phyloP scores from a whole-genome alignment of 2,888 invertebrate species.

The Unio delphinus region DNA sequence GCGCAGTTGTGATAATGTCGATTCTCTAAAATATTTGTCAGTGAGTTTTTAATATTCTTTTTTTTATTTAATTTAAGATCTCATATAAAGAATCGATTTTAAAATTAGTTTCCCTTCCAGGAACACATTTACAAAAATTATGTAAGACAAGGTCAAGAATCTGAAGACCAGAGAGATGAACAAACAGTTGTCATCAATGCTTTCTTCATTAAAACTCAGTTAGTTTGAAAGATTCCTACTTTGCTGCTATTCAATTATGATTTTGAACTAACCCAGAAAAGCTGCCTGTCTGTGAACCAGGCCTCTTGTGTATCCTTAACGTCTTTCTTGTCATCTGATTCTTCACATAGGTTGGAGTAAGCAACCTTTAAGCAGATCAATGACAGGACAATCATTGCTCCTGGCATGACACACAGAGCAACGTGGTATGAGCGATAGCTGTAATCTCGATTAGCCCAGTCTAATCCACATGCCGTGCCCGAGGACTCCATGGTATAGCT shows the following conservation, averaged over 20 bases:
- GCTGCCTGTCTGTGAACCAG: slow-evolving; percentile 40
- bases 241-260: neutral
- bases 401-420: slow-evolving; percentile 13
- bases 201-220: too few relatives aligned
- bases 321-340: slow-evolving; percentile 5
- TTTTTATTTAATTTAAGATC: too few relatives aligned
- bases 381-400: slow-evolving; percentile 16
- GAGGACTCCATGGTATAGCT: slow-evolving; percentile 38
- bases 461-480: slow-evolving; percentile 38
- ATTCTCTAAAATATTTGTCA: too few relatives aligned
- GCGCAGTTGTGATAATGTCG: too few relatives aligned
- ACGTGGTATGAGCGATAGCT: slow-evolving; percentile 29
- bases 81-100: too few relatives aligned
- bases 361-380: slow-evolving; percentile 19
- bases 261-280: slow-evolving; percentile 30
- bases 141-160: too few relatives aligned
- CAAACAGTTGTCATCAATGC: too few relatives aligned
- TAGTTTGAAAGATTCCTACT: too few relatives aligned
- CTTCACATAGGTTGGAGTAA: slow-evolving; percentile 2
- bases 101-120: too few relatives aligned
- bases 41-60: too few relatives aligned
- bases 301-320: slow-evolving; percentile 8
- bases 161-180: too few relatives aligned
- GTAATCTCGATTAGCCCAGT: slow-evolving; percentile 26
- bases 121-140: too few relatives aligned